Percentiles rank a stretch among this genome's conserved stretches.
phyloP scores from a whole-genome alignment of 2,888 invertebrate genomes.

The Pecten maximus region DNA sequence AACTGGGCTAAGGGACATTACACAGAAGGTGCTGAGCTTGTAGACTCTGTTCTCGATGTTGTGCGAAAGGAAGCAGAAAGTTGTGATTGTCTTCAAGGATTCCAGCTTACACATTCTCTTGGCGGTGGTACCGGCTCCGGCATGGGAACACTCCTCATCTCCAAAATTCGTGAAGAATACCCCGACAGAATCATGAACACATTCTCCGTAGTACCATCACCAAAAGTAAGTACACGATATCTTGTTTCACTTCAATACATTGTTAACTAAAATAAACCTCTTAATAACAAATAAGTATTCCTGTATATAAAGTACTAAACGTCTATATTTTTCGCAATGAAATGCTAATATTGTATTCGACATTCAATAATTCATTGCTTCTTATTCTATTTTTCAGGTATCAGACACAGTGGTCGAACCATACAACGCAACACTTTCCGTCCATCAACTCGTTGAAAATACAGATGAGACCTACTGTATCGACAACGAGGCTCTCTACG shows the following conservation, averaged over 20 bases:
- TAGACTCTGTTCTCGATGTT: conserved; percentile 85
- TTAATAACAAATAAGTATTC: too few relatives aligned
- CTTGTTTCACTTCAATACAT: too few relatives aligned
- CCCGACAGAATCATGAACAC: conserved; percentile 99
- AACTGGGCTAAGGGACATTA: conserved; percentile 95
- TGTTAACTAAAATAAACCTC: too few relatives aligned
- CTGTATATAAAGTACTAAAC: too few relatives aligned
- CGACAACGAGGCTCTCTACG: conserved; percentile 93
- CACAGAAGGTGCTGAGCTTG: conserved; percentile 90
- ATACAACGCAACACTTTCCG: conserved; percentile 92
- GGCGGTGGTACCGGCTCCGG: conserved; percentile 94
- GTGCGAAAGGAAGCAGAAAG: conserved; percentile 91
- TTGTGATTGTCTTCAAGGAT: conserved; percentile 92
- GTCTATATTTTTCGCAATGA: too few relatives aligned
- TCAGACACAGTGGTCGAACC: conserved; percentile 88
- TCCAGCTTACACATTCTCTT: conserved; percentile 84
- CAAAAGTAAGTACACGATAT: neutral
- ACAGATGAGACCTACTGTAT: conserved; percentile 94
- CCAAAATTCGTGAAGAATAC: conserved; percentile 97
- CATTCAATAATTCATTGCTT: too few relatives aligned
- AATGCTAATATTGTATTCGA: too few relatives aligned
- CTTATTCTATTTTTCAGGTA: conserved; percentile 82
- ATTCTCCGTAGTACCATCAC: conserved; percentile 87
- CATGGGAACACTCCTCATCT: conserved; percentile 93
- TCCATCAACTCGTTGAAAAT: conserved; percentile 88